Evolutionary conservation across 2,113 vertebrate genomes (phyloP).

Genomic region (Eonycteris spelaea): DNA sequence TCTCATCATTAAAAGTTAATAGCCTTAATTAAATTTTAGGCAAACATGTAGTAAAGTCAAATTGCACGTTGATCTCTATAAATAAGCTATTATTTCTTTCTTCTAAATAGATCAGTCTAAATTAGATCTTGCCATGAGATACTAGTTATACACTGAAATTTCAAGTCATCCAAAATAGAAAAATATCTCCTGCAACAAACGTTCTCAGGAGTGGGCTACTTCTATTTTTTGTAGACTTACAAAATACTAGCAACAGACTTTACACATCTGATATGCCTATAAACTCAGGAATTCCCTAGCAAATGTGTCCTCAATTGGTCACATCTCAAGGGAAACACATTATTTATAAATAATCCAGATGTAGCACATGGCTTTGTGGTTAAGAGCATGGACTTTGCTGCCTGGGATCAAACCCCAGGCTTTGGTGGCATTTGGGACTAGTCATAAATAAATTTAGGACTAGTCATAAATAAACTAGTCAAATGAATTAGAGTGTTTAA

Average conservation of each 20-base stretch:
- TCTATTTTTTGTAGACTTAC: background rate
- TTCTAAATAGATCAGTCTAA: conserved; percentile 49
- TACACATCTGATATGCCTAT: background rate
- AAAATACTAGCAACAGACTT: conserved; percentile 14
- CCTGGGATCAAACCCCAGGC: background rate
- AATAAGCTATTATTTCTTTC: conserved; percentile 43
- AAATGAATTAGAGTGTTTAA: background rate
- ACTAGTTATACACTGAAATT: background rate
- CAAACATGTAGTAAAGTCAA: conserved; percentile 21
- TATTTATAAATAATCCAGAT: background rate
- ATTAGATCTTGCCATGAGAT: conserved; percentile 11
- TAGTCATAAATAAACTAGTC: background rate
- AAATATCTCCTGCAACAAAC: background rate
- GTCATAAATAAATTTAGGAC: too few species aligned
- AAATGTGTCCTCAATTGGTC: background rate
- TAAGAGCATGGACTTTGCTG: background rate
- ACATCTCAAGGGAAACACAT: background rate
- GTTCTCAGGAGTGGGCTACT: background rate
- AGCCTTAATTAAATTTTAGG: conserved; percentile 33
- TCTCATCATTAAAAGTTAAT: conserved; percentile 11
- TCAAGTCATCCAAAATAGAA: background rate
- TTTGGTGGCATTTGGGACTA: background rate
- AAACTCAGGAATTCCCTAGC: background rate
- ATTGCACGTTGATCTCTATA: conserved; percentile 28
- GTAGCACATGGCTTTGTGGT: background rate